Conservation (phyloP, 2,113 vertebrate genomes). For the Narcine bancroftii region DNA sequence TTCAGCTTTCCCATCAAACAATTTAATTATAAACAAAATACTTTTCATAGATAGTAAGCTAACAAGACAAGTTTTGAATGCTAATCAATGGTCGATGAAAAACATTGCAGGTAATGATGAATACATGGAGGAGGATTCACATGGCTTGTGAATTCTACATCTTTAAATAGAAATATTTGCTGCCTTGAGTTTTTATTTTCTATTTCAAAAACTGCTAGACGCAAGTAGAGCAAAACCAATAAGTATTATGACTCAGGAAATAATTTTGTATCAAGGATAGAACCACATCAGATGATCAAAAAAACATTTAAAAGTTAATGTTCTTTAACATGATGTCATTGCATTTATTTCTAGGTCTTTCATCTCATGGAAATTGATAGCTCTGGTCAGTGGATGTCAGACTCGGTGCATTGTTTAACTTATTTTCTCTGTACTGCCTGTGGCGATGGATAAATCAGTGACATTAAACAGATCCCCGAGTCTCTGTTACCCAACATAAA, state of each 20-base stretch:
- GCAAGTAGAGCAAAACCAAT: background rate
- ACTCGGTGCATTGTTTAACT: background rate
- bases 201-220: background rate
- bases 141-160: background rate
- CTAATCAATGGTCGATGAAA: background rate
- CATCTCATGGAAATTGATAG: conserved; percentile 1
- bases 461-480: conserved; percentile 13
- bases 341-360: background rate
- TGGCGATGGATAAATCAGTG: background rate
- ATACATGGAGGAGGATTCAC: background rate
- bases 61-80: background rate
- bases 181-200: background rate
- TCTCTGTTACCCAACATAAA: background rate
- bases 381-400: background rate
- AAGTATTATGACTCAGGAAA: background rate
- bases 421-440: background rate
- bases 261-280: background rate
- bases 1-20: background rate
- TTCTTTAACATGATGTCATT: background rate
- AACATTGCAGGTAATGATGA: background rate
- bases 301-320: conserved; percentile 5
- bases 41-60: background rate
- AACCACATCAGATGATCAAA: conserved; percentile 2
- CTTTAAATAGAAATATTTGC: background rate
- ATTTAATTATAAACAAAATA: background rate